A percentile compares a stretch with the other conserved stretches of the same genome.
Conservation (phyloP, 2,797 vertebrate genomes). For the Sebastes miniatus region DNA sequence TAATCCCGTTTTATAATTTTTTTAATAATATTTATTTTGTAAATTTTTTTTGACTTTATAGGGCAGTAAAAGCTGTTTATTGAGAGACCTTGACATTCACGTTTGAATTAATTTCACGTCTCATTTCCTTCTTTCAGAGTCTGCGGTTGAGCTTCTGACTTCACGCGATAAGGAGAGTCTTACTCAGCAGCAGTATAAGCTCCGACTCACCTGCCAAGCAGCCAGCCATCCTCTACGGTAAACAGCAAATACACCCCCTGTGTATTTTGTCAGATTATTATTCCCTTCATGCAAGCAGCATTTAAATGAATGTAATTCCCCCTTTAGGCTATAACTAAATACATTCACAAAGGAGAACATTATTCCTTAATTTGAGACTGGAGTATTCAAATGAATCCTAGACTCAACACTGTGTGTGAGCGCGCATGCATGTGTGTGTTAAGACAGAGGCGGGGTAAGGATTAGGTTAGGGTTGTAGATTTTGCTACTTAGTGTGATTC, state of each 20-base stretch:
- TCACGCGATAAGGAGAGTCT: background rate
- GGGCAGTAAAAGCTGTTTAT: background rate
- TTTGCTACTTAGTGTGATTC: background rate
- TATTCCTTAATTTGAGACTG: background rate
- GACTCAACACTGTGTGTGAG: background rate
- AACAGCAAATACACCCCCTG: background rate
- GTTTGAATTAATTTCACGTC: conserved; percentile 20
- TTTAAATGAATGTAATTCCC: background rate
- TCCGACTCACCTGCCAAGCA: conserved; percentile 9
- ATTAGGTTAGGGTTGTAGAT: background rate
- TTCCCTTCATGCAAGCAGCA: background rate
- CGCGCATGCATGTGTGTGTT: background rate
- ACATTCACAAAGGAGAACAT: background rate
- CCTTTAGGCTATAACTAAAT: background rate
- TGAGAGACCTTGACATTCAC: background rate
- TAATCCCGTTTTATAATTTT: conserved; percentile 9
- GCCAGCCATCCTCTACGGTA: background rate
- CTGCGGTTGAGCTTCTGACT: background rate
- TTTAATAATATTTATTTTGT: background rate
- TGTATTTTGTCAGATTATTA: background rate
- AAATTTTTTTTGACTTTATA: background rate
- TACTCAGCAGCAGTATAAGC: conserved; percentile 2
- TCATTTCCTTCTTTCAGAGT: background rate
- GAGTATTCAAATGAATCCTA: background rate
- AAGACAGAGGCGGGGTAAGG: background rate